Base-by-base conservation (phyloP, 2,113 vertebrate species). In the Syngnathus floridae region DNA sequence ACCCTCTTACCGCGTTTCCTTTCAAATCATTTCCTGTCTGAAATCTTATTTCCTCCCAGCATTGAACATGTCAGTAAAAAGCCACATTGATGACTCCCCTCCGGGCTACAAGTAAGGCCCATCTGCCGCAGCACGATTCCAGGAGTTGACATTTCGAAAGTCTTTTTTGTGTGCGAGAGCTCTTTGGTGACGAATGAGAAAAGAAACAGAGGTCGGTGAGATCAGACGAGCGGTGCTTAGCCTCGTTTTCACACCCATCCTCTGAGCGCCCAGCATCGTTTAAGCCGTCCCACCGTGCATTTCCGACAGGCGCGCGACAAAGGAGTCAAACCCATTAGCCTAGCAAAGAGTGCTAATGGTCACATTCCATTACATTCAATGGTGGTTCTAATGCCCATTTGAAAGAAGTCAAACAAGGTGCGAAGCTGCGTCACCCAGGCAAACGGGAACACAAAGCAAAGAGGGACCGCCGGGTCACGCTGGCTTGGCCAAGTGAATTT, bases 321-420 rank as follows among this genome's bases (percentile, higher is more conserved):
- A 84, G 85, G 88, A 93, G 91, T 89, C 90, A 86, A 87, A 81
- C 89, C 88, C 92, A 93, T 93, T 91, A 92, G 87, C 89, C 57
- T 81, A 85, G 89, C 90, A 86, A 88, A 91, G 91, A 87, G 90
- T 82, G 79, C 87, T 82, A 87, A 92, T 91, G 84, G 90, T 90
- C 91, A 91, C 90, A 91, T 93, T 94, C 92, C 91, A 84, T 88
- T 92, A 91, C 87, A 93, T 92, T 90, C 91, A 90, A 92, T 91
- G 82, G 90, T 90, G 93, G 90, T 92, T 93, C 92, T 90, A 87
- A 88, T 80, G 82, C 83, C 87, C 90, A 92, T 93, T 93, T 92
- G 89, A 86, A 88, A 69, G 92, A 91, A 92, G 91, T 93, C 85
- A 91, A 86, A 84, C 85, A 86, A 88, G 87, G 82, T 85, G 73